Evolutionary conservation across 2,797 vertebrate species (phyloP).

Genomic region (Danio aesculapii): DNA sequence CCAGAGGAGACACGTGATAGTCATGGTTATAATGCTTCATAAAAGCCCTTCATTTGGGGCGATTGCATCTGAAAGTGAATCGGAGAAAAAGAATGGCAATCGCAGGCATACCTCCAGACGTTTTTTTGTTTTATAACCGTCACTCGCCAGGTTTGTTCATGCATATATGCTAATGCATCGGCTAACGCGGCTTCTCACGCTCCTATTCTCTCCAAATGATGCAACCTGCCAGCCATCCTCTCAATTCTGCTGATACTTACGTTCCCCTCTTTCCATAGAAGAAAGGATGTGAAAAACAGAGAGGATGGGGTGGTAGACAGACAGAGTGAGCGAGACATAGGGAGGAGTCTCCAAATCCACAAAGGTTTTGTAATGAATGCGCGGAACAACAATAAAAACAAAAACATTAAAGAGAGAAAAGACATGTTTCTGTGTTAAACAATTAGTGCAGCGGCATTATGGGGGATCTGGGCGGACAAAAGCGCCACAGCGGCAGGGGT

Average conservation of each 20-base stretch:
- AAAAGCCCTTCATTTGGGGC: constrained; percentile 71
- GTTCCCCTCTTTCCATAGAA: constrained; percentile 66
- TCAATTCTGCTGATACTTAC: constrained; percentile 77
- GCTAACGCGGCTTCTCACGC: constrained; percentile 79
- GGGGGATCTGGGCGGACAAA: constrained; percentile 79
- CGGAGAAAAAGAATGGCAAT: constrained; percentile 68
- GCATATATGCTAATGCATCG: constrained; percentile 80
- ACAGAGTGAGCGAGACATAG: constrained; percentile 43
- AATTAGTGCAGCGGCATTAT: constrained; percentile 83
- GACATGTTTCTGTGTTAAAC: constrained; percentile 84
- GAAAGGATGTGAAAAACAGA: constrained; percentile 33
- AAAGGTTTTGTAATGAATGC: constrained; percentile 84
- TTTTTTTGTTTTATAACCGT: constrained; percentile 74
- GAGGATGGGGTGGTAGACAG: constrained; percentile 38
- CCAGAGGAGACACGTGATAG: constrained; percentile 41
- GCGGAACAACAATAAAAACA: constrained; percentile 79
- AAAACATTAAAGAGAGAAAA: constrained; percentile 83
- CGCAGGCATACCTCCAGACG: constrained; percentile 52
- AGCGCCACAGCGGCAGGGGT: constrained; percentile 74
- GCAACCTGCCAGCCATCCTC: constrained; percentile 83
- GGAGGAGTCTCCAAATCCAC: constrained; percentile 77
- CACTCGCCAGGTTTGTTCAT: constrained; percentile 66
- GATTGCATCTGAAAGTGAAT: constrained; percentile 71
- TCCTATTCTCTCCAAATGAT: constrained; percentile 80
- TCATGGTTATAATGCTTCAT: constrained; percentile 40